phyloP scores from a whole-genome alignment of 1,140 invertebrate genomes.

The Pseudomyrmex flavicornis region DNA sequence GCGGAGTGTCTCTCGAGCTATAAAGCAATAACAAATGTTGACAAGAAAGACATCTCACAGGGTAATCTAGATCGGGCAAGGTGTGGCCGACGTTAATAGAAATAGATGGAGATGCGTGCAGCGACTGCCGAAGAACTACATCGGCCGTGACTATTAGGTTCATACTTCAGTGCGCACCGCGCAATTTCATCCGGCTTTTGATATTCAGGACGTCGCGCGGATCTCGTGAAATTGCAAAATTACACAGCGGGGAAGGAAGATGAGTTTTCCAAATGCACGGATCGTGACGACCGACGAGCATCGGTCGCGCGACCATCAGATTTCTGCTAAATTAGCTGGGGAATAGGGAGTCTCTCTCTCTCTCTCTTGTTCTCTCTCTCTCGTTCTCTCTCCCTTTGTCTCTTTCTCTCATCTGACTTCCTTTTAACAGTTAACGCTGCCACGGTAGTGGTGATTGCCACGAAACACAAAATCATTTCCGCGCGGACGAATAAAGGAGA shows the following conservation, averaged over 20 bases:
- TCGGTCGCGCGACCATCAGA: conserved; percentile 61
- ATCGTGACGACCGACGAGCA: conserved; percentile 48
- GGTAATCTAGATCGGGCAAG: conserved; percentile 51
- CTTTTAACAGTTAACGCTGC: conserved; percentile 48
- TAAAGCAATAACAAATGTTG: conserved; percentile 60
- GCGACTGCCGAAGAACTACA: conserved; percentile 64
- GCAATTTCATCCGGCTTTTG: conserved; percentile 46
- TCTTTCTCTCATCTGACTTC: neutral
- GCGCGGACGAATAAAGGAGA: neutral
- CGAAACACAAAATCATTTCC: conserved; percentile 20
- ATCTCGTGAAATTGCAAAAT: conserved; percentile 61
- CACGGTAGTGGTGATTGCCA: conserved; percentile 3
- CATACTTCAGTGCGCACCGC: conserved; percentile 53
- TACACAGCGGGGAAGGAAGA: conserved; percentile 54
- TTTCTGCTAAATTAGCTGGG: conserved; percentile 62
- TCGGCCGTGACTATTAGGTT: conserved; percentile 60
- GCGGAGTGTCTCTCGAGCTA: conserved; percentile 6
- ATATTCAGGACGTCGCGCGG: conserved; percentile 54
- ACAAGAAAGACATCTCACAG: conserved; percentile 36
- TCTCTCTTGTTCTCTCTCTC: conserved; percentile 12
- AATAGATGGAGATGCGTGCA: conserved; percentile 67
- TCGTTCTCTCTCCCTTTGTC: conserved; percentile 1
- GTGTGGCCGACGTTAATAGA: conserved; percentile 69
- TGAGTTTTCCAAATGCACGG: conserved; percentile 62
- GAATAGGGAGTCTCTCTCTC: conserved; percentile 49